These are phyloP conservation scores for Pan troglodytes DNA, from an alignment of 2,113 vertebrate species.

Conservation along the genomic window DNA sequence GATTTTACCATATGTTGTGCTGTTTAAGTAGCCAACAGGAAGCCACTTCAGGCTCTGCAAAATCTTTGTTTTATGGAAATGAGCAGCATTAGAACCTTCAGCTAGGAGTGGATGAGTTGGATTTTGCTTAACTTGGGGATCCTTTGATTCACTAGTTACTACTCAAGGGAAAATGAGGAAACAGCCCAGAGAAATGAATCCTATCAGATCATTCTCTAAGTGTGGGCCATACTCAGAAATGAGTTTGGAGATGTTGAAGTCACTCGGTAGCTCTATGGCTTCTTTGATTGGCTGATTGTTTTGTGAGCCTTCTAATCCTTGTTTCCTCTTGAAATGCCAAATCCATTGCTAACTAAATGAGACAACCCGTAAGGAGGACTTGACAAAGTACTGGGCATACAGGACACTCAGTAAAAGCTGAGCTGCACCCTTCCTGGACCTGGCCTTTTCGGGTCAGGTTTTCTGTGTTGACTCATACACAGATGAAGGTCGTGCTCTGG, in stretches of 20 bases:
- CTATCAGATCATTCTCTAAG: background rate
- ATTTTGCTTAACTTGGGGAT: background rate
- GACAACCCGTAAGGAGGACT: background rate
- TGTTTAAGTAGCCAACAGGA: fast-evolving
- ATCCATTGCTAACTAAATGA: background rate
- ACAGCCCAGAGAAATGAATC: background rate
- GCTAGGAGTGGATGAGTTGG: background rate
- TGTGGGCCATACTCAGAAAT: background rate
- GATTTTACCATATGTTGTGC: background rate
- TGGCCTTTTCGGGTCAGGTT: background rate
- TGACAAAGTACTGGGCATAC: background rate
- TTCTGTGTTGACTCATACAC: background rate
- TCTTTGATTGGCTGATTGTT: background rate
- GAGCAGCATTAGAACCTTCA: background rate
- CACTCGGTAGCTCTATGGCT: background rate
- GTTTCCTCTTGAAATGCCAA: background rate
- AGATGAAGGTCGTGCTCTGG: background rate
- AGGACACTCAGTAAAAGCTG: background rate
- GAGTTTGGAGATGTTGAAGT: background rate
- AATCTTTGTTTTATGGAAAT: background rate
- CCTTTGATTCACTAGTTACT: background rate
- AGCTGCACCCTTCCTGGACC: background rate
- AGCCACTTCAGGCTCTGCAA: background rate
- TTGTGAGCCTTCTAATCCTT: background rate
- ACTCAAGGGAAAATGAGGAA: background rate